Evolutionary conservation across 2,888 invertebrate species (phyloP).

Genomic region (Margaritifera margaritifera): DNA sequence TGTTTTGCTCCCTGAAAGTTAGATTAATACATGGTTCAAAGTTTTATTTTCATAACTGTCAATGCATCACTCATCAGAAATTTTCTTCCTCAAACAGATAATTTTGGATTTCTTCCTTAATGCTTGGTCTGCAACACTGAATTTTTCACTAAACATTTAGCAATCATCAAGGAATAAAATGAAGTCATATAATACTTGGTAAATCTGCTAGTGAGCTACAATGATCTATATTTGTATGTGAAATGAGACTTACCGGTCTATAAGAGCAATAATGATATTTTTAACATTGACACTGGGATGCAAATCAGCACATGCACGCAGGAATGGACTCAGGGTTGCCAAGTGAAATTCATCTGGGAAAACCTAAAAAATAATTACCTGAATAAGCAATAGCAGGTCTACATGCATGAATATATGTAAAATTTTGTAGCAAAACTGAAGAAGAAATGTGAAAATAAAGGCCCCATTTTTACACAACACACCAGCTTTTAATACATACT

Average conservation of each 20-base stretch:
- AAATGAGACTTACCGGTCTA: conserved; percentile 79
- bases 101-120: no score
- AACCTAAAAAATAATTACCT: conserved; percentile 76
- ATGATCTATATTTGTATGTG: neutral
- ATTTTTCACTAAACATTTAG: no score
- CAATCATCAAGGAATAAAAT: no score
- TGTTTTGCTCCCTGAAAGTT: neutral
- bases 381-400: neutral
- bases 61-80: neutral
- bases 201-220: neutral
- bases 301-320: conserved; percentile 97
- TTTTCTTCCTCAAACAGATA: no score
- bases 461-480: neutral
- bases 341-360: conserved; percentile 99
- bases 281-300: conserved; percentile 97
- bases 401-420: neutral
- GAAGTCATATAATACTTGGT: no score
- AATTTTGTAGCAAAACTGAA: no score
- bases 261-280: conserved; percentile 96
- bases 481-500: neutral
- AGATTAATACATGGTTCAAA: neutral
- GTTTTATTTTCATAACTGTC: neutral
- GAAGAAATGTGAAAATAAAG: no score
- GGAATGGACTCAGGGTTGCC: conserved; percentile 93
- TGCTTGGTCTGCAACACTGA: no score